Conservation (phyloP, 2,113 vertebrate species). For the Xenotilapia flavipinnis region DNA sequence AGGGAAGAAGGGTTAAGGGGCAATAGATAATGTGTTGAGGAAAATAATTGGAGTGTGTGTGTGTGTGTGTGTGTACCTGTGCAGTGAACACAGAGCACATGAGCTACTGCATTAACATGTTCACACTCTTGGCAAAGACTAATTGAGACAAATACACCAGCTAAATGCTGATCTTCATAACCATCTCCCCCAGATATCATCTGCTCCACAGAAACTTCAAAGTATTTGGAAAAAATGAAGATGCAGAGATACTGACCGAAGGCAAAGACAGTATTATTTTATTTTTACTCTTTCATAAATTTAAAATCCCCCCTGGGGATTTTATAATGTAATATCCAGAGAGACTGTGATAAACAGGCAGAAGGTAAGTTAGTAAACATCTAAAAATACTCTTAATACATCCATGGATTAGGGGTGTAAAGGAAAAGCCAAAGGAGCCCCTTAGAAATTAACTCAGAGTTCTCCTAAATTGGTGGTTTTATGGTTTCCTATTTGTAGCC, state of each 20-base stretch:
- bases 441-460: neutral
- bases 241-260: neutral
- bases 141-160: neutral
- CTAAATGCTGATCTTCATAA: neutral
- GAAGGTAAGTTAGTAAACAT: neutral
- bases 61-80: neutral
- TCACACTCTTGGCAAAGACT: neutral
- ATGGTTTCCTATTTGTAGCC: neutral
- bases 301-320: neutral
- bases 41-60: too few relatives aligned
- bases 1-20: too few relatives aligned
- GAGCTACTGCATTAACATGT: neutral
- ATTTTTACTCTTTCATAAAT: neutral
- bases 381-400: neutral
- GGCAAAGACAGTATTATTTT: neutral
- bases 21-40: too few relatives aligned
- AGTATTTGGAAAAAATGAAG: neutral
- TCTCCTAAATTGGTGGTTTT: neutral
- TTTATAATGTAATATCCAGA: neutral
- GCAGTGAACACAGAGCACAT: neutral
- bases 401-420: neutral
- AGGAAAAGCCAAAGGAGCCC: neutral
- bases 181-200: neutral
- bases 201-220: neutral
- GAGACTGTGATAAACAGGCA: neutral